Conservation (phyloP, 2,888 invertebrate species). For the Perdita meconis region DNA sequence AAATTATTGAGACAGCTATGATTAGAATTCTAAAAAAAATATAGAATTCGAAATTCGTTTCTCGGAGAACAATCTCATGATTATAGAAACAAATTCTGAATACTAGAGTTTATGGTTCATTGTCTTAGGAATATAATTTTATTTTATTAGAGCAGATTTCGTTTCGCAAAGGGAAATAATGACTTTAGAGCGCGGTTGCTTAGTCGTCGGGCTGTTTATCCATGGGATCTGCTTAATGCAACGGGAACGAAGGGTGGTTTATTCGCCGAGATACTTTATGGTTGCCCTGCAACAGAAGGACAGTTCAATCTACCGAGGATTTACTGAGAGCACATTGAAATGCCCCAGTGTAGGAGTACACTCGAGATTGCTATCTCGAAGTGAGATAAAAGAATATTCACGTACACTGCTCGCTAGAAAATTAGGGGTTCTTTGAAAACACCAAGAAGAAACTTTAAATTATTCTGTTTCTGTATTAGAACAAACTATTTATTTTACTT, state of each 20-base stretch:
- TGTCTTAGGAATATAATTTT: too few species aligned
- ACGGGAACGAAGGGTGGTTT: conserved; percentile 70
- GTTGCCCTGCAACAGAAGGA: conserved; percentile 73
- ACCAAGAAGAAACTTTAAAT: background rate
- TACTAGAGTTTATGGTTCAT: too few species aligned
- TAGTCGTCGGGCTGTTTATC: conserved; percentile 75
- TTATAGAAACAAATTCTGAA: too few species aligned
- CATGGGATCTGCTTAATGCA: conserved; percentile 78
- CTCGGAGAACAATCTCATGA: too few species aligned
- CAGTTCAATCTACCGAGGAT: conserved; percentile 79
- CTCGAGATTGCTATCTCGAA: conserved; percentile 4
- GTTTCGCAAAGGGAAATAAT: conserved; percentile 18
- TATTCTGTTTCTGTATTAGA: background rate
- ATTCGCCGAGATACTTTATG: conserved; percentile 77
- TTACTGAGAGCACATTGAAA: conserved; percentile 71
- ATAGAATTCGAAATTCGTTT: too few species aligned
- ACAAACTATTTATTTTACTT: background rate
- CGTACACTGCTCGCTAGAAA: background rate
- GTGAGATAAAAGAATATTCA: background rate
- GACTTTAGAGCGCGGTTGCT: conserved; percentile 52
- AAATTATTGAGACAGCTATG: too few species aligned
- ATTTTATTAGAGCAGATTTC: background rate
- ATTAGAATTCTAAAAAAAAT: too few species aligned
- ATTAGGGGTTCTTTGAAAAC: background rate
- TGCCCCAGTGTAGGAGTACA: conserved; percentile 38